Conservation (phyloP, 2,888 invertebrate genomes). For the Ischnus inquisitorius region DNA sequence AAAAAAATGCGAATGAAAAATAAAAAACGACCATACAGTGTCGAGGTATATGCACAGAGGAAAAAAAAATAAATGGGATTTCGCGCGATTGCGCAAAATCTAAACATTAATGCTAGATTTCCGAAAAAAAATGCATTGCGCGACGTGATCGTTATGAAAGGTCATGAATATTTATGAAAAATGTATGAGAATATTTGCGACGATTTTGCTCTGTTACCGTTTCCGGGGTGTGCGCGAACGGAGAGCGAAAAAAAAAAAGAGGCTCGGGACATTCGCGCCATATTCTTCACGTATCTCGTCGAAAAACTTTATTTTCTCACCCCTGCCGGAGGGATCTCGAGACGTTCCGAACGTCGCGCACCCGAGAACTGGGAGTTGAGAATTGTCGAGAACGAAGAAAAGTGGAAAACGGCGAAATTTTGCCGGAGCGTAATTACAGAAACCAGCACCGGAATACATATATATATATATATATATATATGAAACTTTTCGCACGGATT, state of each 20-base stretch:
- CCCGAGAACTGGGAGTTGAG: neutral
- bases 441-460: constrained; percentile 27
- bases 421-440: constrained; percentile 35
- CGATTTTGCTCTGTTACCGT: constrained; percentile 4
- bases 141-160: neutral
- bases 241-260: neutral
- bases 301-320: constrained; percentile 2
- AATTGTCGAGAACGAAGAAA: neutral
- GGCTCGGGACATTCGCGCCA: neutral
- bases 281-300: constrained; percentile 26
- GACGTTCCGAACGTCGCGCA: constrained; percentile 15
- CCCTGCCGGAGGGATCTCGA: constrained; percentile 8
- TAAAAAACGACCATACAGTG: constrained; percentile 1
- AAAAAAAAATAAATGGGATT: neutral
- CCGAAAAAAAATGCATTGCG: neutral
- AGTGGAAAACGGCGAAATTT: constrained; percentile 36
- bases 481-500: constrained; percentile 57
- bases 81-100: constrained; percentile 1
- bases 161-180: constrained; percentile 32
- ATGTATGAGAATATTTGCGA: constrained; percentile 11
- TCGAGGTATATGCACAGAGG: neutral
- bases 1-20: neutral
- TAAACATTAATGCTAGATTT: constrained; percentile 5
- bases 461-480: neutral
- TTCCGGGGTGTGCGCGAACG: neutral